Base-by-base conservation (phyloP, 35 echinoderm and acorn worm species). In the Eucidaris tribuloides region DNA sequence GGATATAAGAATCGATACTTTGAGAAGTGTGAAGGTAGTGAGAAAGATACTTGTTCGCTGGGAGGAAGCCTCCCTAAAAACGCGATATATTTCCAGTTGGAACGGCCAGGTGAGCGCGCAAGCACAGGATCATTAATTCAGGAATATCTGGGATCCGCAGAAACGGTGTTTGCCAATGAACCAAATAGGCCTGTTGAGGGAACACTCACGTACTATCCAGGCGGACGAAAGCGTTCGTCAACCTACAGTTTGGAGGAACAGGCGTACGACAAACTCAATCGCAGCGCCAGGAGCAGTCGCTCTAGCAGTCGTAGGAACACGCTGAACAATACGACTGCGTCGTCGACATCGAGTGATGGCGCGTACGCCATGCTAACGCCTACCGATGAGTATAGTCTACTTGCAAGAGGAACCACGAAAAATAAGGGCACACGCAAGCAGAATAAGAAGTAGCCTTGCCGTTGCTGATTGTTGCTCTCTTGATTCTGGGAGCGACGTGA, bases 161-260 rank as follows among this genome's bases (percentile, higher is more conserved):
- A 74, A 74, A 74, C 38, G 18, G 68, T 35, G 18, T 74, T 74
- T 7, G 68, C 28, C 37, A 74, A 74, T 24, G 68, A 74, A 22
- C 34, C 35, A n/a, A 74, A 42, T 44, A 74, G 11, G n/a, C 36
- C n/a, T 0, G 15, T 40, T 25, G 68, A 74, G 44, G 68, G 68
- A 25, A 74, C 68, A 44, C 37, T 74, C 11, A 74, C 68, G 14
- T 74, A 35, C 68, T 74, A 41, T 74, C 68, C 68, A n/a, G 68
- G 68, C 38, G 68, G 68, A 22, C 38, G 68, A 9, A 74, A 74
- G n/a, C 38, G 68, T 13, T 42, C 68, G 11, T 74, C 68, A 4
- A 74, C 68, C 28, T 74, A 74, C 34, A 74, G 68, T 44, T 44
- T 74, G 33, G 68, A 74, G 37, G 68, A 74, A 74, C 68, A 74